Percentiles rank a stretch among this genome's conserved stretches.
Conservation (phyloP, 92 coral and sea anemone species). For the Palythoa heliodiscus region DNA sequence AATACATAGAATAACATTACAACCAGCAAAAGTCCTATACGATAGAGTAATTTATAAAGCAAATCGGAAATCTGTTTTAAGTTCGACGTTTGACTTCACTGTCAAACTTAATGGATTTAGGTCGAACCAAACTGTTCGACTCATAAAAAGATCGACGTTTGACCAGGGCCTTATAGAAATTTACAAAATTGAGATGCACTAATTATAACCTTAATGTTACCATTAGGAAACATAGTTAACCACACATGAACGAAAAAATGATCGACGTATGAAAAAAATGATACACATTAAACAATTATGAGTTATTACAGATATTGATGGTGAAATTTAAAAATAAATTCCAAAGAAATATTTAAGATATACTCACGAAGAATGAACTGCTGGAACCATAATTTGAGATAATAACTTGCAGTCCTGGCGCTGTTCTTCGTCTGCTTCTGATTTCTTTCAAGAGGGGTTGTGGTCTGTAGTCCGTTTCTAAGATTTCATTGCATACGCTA, state of each 20-base stretch:
- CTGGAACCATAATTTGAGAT: background rate
- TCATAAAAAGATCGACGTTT: too few species aligned
- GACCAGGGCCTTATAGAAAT: too few species aligned
- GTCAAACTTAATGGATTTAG: too few species aligned
- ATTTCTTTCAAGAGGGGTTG: background rate
- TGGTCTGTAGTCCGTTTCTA: background rate
- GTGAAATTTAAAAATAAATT: background rate
- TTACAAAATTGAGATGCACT: too few species aligned
- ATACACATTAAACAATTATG: background rate
- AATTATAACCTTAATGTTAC: background rate
- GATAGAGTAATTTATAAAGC: too few species aligned
- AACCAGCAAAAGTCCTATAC: too few species aligned
- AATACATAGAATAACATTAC: too few species aligned
- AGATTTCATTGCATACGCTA: background rate
- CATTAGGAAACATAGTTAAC: background rate
- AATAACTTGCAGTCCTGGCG: background rate
- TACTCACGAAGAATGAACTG: background rate
- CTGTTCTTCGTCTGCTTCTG: conserved; percentile 1
- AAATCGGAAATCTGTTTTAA: too few species aligned
- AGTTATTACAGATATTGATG: background rate
- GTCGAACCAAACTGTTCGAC: too few species aligned
- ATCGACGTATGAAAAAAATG: background rate
- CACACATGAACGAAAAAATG: background rate
- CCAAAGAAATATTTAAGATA: background rate
- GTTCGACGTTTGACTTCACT: too few species aligned